Percentiles rank a stretch among this genome's conserved stretches.
Evolutionary conservation across 2,888 invertebrate species (phyloP).

Genomic region (Folsomia candida): DNA sequence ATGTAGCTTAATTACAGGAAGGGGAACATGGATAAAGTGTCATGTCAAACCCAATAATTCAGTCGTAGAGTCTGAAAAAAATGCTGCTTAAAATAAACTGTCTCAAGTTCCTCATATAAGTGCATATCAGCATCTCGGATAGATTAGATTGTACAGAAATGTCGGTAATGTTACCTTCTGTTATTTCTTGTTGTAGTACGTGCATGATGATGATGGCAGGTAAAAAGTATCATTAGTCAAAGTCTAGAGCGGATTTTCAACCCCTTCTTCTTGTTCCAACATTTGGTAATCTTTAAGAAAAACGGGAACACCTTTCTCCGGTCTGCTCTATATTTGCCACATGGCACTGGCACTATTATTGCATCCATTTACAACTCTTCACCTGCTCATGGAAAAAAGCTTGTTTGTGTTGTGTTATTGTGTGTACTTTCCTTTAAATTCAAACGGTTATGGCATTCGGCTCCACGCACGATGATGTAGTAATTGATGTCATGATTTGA

Average conservation of each 20-base stretch:
- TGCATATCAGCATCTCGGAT: too few relatives aligned
- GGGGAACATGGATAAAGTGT: too few relatives aligned
- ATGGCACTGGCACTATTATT: background rate
- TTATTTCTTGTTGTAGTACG: too few relatives aligned
- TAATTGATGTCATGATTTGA: background rate
- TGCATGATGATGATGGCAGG: too few relatives aligned
- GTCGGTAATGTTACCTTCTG: background rate
- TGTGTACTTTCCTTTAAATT: constrained; percentile 2
- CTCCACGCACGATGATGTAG: background rate
- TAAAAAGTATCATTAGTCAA: constrained; percentile 3
- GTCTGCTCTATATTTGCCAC: constrained; percentile 1
- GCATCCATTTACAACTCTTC: background rate
- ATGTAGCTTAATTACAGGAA: background rate
- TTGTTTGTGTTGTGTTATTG: too few relatives aligned
- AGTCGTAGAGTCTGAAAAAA: too few relatives aligned
- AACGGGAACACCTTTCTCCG: background rate
- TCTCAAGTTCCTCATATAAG: background rate
- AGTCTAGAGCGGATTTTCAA: background rate
- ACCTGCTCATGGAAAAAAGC: background rate
- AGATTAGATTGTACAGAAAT: background rate
- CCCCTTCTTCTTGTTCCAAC: background rate
- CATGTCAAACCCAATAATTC: background rate
- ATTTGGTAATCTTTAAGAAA: background rate
- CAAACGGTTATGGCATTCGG: background rate
- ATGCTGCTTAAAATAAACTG: background rate